Evolutionary conservation across 2,797 vertebrate genomes (phyloP), one percentile per base, ranked within the genome.

Genomic region (Sebastes kiyomatsui): DNA sequence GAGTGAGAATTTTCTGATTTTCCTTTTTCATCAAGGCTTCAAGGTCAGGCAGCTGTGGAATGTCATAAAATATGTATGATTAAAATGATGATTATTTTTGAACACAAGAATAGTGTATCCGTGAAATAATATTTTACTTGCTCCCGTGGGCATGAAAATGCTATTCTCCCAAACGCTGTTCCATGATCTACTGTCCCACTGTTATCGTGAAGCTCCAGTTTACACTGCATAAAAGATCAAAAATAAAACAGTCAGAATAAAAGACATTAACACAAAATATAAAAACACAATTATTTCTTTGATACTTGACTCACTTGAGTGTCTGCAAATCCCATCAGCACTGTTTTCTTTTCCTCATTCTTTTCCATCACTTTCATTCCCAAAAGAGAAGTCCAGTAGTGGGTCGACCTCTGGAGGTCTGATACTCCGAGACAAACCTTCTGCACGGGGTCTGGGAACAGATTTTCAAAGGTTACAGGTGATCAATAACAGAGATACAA

Each of bases 361-460:
- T 93, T 96, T 88, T 97, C 95, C 28, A 98, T 96, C 54, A 99
- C 90, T 55, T 96, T 97, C 97, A 99, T 98, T 75, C 97, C 97
- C 22, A 99, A 89, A 42, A 99, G 93, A 42, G 89, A 84, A 18
- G 94, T 94, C 98, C 98, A 99, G 93, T 97, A 99, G 75, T 92
- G 92, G 58, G 96, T 89, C 20, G 98, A 98, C 52, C 84, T 97
- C 75, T 96, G 94, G 80, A 99, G 93, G 86, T 97, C 85, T 4
- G 98, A 99, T 52, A 98, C 97, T 1, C 96, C 98, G 59, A 99
- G 92, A 58, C 96, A 96, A 66, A 99, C 97, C 90, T 98, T 99
- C 81, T 97, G 95, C 85, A 99, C 96, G 0, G 97, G 97, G 87
- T 99, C 98, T 99, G 69, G 11, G 28, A 71, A 68, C 11, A 83